Conservation (phyloP, 2,113 vertebrate species). For the Turdus rufiventris region DNA sequence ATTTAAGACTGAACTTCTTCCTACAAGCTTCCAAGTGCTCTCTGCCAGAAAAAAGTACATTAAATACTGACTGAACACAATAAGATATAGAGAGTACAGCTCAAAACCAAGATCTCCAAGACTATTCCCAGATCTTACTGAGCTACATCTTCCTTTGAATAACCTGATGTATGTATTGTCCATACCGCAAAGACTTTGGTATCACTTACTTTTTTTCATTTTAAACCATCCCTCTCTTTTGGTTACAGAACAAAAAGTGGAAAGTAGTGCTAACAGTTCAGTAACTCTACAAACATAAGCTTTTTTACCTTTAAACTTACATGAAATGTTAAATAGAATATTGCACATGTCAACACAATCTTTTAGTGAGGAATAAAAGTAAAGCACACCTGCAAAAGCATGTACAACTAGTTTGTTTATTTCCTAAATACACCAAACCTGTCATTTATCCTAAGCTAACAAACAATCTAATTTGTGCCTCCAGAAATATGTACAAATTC, state of each 20-base stretch:
- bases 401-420: not conserved
- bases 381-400: not conserved
- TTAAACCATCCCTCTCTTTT: not conserved
- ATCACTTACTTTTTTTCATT: not conserved
- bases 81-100: not conserved
- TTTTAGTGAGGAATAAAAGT: not conserved
- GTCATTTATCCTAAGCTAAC: not conserved
- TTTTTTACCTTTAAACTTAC: not conserved
- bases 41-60: not conserved
- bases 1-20: not conserved
- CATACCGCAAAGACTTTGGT: not conserved
- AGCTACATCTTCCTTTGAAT: not conserved
- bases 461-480: not conserved
- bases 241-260: not conserved
- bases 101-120: not conserved
- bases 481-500: not conserved
- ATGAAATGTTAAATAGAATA: not conserved
- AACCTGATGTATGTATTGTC: not conserved
- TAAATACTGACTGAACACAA: not conserved
- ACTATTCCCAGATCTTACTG: not conserved
- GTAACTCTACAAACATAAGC: not conserved
- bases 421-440: not conserved
- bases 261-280: not conserved
- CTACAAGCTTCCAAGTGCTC: not conserved
- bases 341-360: not conserved